Conservation (phyloP, 2,888 invertebrate species). For the Uloborus plumipes region DNA sequence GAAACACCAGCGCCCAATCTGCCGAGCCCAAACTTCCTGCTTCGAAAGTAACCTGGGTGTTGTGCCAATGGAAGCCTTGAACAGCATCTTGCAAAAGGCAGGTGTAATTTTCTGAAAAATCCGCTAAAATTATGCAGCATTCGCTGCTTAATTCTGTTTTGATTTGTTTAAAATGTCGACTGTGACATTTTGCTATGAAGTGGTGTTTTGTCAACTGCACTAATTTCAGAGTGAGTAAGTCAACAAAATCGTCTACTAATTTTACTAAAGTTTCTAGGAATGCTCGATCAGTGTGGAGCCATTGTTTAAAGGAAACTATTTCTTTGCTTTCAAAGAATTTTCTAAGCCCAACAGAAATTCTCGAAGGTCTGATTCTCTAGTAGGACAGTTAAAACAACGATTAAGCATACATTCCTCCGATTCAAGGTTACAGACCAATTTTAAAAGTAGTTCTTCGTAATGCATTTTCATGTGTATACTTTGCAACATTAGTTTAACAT, state of each 20-base stretch:
- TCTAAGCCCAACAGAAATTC: too few species aligned
- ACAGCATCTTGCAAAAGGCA: conserved; percentile 66
- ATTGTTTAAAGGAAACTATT: neutral
- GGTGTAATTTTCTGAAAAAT: conserved; percentile 67
- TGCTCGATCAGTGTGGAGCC: conserved; percentile 2
- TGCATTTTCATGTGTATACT: neutral
- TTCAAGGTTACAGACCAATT: neutral
- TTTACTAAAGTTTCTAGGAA: neutral
- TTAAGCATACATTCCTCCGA: too few species aligned
- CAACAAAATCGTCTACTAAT: conserved; percentile 7
- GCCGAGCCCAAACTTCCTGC: too few species aligned
- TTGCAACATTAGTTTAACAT: conserved; percentile 15
- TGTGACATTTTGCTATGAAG: neutral
- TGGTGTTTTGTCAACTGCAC: neutral
- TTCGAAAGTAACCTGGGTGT: conserved; percentile 67
- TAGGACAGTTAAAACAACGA: too few species aligned
- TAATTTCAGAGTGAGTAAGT: neutral
- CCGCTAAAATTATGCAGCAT: conserved; percentile 55
- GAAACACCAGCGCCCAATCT: too few species aligned
- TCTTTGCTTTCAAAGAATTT: too few species aligned
- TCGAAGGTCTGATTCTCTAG: too few species aligned
- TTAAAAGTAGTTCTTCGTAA: neutral
- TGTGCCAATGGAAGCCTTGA: conserved; percentile 65
- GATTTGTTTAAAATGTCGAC: conserved; percentile 1
- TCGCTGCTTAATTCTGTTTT: neutral